phyloP scores from a whole-genome alignment of 2,888 invertebrate species.

The Zygogramma bicolorata region DNA sequence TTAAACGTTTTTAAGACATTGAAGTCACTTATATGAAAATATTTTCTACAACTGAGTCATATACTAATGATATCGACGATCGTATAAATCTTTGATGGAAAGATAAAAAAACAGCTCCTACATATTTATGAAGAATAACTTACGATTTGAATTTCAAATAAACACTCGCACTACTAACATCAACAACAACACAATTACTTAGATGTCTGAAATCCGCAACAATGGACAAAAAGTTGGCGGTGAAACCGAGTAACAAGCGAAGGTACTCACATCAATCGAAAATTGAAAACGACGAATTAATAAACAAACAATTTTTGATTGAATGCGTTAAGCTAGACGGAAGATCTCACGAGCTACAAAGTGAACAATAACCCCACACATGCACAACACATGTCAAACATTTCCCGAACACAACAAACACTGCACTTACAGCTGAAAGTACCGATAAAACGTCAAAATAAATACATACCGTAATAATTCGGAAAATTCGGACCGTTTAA shows the following conservation, averaged over 20 bases:
- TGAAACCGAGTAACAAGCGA: not conserved
- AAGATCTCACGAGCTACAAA: not conserved
- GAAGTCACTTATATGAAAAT: too few species aligned
- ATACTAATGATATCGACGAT: too few species aligned
- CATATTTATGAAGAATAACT: conserved; percentile 13
- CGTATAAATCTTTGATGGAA: too few species aligned
- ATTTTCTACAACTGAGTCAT: too few species aligned
- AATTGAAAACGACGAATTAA: conserved; percentile 37
- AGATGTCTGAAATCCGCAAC: too few species aligned
- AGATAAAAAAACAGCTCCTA: not conserved
- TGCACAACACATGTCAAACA: conserved; percentile 48
- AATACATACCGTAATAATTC: conserved; percentile 58
- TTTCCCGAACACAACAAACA: conserved; percentile 31
- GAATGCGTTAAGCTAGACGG: conserved; percentile 28
- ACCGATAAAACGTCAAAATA: conserved; percentile 15
- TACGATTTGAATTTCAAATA: conserved; percentile 29
- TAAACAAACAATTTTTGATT: conserved; percentile 38
- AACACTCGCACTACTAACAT: not conserved
- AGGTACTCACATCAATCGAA: conserved; percentile 38
- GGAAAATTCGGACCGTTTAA: conserved; percentile 57
- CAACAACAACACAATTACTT: conserved; percentile 10
- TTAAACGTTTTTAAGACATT: too few species aligned
- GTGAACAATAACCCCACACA: conserved; percentile 43
- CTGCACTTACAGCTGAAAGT: conserved; percentile 24
- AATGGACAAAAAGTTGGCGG: not conserved